phyloP scores from a whole-genome alignment of 2,888 invertebrate species.

The Hirudinaria manillensis region DNA sequence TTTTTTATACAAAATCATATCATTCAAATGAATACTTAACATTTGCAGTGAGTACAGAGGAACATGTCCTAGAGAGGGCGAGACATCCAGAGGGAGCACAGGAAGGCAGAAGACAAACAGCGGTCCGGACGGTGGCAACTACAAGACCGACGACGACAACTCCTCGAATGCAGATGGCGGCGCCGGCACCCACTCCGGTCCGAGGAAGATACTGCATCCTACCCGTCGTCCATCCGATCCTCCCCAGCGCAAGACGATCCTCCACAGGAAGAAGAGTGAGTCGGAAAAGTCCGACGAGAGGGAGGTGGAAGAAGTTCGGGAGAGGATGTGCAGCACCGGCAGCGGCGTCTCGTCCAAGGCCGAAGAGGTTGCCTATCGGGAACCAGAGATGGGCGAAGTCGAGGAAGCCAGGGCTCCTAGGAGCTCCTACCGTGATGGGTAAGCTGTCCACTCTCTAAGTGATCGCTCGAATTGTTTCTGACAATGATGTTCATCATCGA shows the following conservation, averaged over 20 bases:
- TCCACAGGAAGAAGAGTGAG: conserved; percentile 22
- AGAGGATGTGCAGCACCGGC: neutral
- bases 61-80: neutral
- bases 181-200: neutral
- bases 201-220: neutral
- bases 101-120: neutral
- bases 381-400: too few relatives aligned
- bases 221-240: neutral
- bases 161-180: neutral
- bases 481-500: too few relatives aligned
- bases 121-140: neutral
- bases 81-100: neutral
- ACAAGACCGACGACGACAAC: neutral
- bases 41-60: too few relatives aligned
- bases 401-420: too few relatives aligned
- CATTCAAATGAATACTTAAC: too few relatives aligned
- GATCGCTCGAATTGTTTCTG: too few relatives aligned
- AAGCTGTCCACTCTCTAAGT: too few relatives aligned
- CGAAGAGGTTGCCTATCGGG: too few relatives aligned
- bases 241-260: conserved; percentile 9
- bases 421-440: too few relatives aligned
- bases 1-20: too few relatives aligned
- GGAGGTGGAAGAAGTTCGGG: neutral
- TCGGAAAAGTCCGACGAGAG: conserved; percentile 8
- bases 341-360: conserved; percentile 10